phyloP scores from a whole-genome alignment of 2,113 vertebrate species.

The Rhabdomys dilectus region DNA sequence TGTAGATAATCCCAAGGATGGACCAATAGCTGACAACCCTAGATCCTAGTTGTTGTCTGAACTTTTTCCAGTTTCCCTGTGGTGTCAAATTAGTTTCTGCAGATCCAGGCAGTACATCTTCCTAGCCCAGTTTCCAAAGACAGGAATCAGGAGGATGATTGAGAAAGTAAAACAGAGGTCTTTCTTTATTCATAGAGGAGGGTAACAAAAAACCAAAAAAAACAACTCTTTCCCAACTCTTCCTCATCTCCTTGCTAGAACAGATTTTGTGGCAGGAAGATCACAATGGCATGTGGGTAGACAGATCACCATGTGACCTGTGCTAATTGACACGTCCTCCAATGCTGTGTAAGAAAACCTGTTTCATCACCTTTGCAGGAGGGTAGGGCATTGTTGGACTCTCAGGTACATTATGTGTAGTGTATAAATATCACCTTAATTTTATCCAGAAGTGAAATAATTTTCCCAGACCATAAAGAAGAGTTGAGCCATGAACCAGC shows the following conservation, averaged over 20 bases:
- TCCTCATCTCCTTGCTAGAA: neutral
- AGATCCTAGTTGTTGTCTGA: neutral
- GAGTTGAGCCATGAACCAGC: neutral
- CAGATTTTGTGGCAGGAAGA: neutral
- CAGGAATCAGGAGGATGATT: neutral
- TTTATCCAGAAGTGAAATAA: neutral
- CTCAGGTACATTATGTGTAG: neutral
- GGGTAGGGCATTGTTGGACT: neutral
- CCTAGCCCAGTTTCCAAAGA: neutral
- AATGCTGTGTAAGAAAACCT: neutral
- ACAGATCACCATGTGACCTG: neutral
- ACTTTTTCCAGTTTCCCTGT: neutral
- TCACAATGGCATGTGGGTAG: neutral
- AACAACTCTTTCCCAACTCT: neutral
- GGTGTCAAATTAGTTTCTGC: neutral
- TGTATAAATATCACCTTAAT: constrained; percentile 25
- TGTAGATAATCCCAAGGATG: neutral
- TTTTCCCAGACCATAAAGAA: neutral
- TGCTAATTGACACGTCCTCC: neutral
- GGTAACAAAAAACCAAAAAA: neutral
- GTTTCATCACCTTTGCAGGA: neutral
- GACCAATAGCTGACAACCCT: neutral
- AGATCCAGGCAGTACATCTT: neutral
- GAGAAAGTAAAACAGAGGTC: neutral
- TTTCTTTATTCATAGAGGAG: neutral